A percentile compares a stretch with the other conserved stretches of the same genome.
These are phyloP conservation scores for Pangasius macronema DNA, from an alignment of 2,797 vertebrate genomes.

Conservation along the genomic window DNA sequence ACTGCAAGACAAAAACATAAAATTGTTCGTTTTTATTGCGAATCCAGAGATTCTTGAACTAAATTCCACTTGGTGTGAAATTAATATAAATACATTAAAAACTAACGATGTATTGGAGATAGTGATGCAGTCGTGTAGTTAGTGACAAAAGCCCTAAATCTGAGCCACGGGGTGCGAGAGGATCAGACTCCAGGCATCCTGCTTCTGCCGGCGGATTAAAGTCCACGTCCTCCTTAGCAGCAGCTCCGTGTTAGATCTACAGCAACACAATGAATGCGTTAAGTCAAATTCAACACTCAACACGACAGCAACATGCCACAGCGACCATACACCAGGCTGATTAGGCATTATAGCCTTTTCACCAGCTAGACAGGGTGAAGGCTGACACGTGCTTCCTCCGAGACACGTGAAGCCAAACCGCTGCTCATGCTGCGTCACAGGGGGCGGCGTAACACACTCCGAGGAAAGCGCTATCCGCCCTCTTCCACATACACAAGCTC, in stretches of 20 bases:
- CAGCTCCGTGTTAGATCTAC: conserved; percentile 66
- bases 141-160: conserved; percentile 36
- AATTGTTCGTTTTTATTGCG: conserved; percentile 72
- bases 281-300: background rate
- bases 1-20: conserved; percentile 63
- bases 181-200: conserved; percentile 19
- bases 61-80: conserved; percentile 77
- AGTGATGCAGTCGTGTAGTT: conserved; percentile 53
- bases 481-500: background rate
- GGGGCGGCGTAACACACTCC: background rate
- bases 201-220: conserved; percentile 55
- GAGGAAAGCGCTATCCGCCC: background rate
- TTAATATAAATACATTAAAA: conserved; percentile 80
- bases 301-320: background rate
- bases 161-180: conserved; percentile 34
- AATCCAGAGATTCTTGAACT: conserved; percentile 76
- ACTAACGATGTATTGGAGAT: conserved; percentile 56
- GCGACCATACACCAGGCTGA: background rate
- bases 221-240: conserved; percentile 57
- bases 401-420: background rate
- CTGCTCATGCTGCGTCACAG: background rate
- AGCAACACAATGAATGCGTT: background rate
- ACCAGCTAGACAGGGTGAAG: too few relatives aligned
- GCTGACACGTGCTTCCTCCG: background rate
- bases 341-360: background rate